Evolutionary conservation across 2,888 invertebrate genomes (phyloP).

Genomic region (Stenotaenia linearis): DNA sequence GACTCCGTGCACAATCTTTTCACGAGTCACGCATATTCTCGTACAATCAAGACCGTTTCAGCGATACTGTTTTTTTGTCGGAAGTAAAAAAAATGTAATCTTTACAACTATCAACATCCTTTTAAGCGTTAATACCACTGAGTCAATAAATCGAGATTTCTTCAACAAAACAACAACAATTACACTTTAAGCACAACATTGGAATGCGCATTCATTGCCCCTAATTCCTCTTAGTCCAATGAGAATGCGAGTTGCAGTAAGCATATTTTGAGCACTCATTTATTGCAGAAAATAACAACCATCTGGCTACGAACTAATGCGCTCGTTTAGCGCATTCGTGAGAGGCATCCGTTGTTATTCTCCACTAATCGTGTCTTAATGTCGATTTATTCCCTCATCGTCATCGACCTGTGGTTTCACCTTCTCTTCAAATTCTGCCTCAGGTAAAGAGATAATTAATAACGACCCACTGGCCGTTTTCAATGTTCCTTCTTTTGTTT

Average conservation of each 20-base stretch:
- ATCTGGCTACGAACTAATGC: background rate
- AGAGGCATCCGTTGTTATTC: background rate
- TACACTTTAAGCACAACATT: too few species aligned
- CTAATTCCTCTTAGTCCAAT: too few species aligned
- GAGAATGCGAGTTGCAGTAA: background rate
- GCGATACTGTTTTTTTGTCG: background rate
- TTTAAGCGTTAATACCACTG: too few species aligned
- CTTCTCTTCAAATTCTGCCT: background rate
- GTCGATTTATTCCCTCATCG: too few species aligned
- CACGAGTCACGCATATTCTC: background rate
- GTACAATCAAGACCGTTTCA: background rate
- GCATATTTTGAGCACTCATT: background rate
- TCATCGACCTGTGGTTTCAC: background rate
- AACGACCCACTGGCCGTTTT: background rate
- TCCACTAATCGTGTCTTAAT: background rate
- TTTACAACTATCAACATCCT: conserved; percentile 1
- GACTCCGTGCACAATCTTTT: conserved; percentile 4
- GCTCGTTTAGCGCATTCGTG: background rate
- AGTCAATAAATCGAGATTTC: background rate
- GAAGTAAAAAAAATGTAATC: background rate
- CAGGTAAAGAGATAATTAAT: background rate
- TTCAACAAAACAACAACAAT: background rate
- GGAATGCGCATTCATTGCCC: too few species aligned
- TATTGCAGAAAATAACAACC: background rate
- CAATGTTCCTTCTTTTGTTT: background rate